A percentile compares a stretch with the other conserved stretches of the same genome.
Conservation (phyloP, 2,797 vertebrate genomes). For the Danio tinwini region DNA sequence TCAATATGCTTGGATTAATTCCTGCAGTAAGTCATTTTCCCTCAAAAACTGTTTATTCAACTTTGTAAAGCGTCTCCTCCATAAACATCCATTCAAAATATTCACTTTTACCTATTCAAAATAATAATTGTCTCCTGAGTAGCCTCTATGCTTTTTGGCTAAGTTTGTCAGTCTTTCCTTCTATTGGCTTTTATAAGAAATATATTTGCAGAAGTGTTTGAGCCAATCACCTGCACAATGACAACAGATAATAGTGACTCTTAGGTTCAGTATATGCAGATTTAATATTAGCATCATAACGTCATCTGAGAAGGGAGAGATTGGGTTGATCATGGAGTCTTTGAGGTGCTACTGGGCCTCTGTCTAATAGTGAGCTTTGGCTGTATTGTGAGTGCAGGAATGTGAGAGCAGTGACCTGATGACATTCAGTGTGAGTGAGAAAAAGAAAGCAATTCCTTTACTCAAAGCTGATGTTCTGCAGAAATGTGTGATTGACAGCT, state of each 20-base stretch:
- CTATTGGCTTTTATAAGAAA: no score
- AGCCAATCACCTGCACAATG: neutral
- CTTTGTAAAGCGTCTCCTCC: no score
- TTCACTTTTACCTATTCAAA: no score
- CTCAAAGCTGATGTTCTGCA: constrained; percentile 39
- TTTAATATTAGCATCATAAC: constrained; percentile 10
- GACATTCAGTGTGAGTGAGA: neutral
- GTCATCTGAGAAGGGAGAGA: neutral
- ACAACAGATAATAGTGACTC: neutral
- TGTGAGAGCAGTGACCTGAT: constrained; percentile 30
- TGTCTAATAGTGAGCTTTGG: constrained; percentile 4
- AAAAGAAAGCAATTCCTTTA: constrained; percentile 15
- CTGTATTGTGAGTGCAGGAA: constrained; percentile 19
- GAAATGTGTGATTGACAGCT: constrained; percentile 20
- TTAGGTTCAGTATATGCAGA: neutral
- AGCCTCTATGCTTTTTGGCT: no score
- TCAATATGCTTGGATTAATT: no score
- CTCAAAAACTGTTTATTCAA: no score
- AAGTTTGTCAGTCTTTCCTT: no score
- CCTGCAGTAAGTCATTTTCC: no score
- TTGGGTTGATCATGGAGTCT: neutral
- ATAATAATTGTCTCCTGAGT: no score
- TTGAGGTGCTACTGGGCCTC: constrained; percentile 16
- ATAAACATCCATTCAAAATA: no score
- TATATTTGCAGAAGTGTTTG: neutral